phyloP scores from a whole-genome alignment of 2,888 invertebrate genomes.

The Papilio demoleus region DNA sequence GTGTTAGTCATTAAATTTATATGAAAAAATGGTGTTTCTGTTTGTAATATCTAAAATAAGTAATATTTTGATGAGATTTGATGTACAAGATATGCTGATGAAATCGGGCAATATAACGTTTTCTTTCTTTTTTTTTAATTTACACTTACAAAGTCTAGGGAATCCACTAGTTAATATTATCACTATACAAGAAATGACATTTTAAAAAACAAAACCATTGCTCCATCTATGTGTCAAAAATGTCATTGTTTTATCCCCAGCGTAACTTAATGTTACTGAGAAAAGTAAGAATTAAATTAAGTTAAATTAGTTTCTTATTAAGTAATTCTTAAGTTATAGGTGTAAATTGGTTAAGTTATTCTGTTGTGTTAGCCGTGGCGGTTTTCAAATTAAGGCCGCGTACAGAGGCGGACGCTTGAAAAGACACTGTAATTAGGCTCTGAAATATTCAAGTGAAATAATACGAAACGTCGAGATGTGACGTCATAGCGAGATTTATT shows the following conservation, averaged over 20 bases:
- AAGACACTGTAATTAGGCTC: slow-evolving; percentile 41
- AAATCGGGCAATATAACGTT: too few species aligned
- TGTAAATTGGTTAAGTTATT: slow-evolving; percentile 30
- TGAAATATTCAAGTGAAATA: slow-evolving; percentile 41
- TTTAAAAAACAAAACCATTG: too few species aligned
- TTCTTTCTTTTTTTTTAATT: too few species aligned
- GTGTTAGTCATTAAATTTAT: too few species aligned
- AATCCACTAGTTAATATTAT: too few species aligned
- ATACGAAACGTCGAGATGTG: slow-evolving; percentile 30
- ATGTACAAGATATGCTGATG: too few species aligned
- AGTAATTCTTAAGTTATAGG: slow-evolving; percentile 11
- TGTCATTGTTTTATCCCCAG: background rate
- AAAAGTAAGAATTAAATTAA: background rate
- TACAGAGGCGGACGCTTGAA: slow-evolving; percentile 30
- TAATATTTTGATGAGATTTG: too few species aligned
- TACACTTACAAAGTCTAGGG: too few species aligned
- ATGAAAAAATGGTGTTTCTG: too few species aligned
- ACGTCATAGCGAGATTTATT: slow-evolving; percentile 13
- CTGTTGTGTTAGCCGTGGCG: slow-evolving; percentile 31
- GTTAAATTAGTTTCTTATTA: background rate
- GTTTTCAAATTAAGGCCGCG: slow-evolving; percentile 39
- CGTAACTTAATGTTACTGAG: background rate
- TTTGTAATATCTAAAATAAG: too few species aligned
- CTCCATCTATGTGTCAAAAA: too few species aligned
- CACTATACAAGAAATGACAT: too few species aligned